phyloP scores from a whole-genome alignment of 2,888 invertebrate genomes.

The Coleophora deauratella region DNA sequence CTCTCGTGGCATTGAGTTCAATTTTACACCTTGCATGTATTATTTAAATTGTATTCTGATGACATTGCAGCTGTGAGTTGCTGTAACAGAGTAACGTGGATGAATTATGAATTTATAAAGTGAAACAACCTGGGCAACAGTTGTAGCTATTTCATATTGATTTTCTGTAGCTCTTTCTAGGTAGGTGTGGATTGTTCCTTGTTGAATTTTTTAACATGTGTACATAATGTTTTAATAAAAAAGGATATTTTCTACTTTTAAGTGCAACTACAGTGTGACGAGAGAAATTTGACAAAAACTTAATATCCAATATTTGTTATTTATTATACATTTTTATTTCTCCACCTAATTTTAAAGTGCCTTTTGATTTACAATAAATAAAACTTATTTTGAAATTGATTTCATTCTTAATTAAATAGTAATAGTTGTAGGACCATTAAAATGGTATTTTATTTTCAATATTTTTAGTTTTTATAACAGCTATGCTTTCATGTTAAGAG shows the following conservation, averaged over 20 bases:
- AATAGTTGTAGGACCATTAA: conserved; percentile 35
- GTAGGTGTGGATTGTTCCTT: conserved; percentile 43
- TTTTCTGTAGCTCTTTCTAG: conserved; percentile 30
- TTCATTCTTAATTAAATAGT: conserved; percentile 32
- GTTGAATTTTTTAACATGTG: conserved; percentile 50
- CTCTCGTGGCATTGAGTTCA: conserved; percentile 66
- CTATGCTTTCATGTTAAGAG: conserved; percentile 42
- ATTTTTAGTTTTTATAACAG: conserved; percentile 26
- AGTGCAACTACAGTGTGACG: conserved; percentile 68
- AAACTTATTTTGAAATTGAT: conserved; percentile 31
- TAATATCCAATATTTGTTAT: conserved; percentile 31
- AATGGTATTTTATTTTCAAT: conserved; percentile 20
- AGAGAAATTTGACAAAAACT: conserved; percentile 54
- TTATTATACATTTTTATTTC: conserved; percentile 35
- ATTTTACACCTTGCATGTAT: conserved; percentile 12
- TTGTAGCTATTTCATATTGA: conserved; percentile 22
- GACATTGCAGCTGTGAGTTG: too few relatives aligned
- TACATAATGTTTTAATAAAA: conserved; percentile 54
- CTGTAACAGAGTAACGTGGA: too few relatives aligned
- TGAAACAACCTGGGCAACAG: not conserved
- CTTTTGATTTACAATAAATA: conserved; percentile 46
- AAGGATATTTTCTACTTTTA: conserved; percentile 58
- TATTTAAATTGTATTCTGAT: conserved; percentile 5
- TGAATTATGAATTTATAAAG: not conserved
- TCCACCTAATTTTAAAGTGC: conserved; percentile 64